Base-by-base conservation (phyloP, 2,113 vertebrate genomes). In the Atlantisia rogersi region DNA sequence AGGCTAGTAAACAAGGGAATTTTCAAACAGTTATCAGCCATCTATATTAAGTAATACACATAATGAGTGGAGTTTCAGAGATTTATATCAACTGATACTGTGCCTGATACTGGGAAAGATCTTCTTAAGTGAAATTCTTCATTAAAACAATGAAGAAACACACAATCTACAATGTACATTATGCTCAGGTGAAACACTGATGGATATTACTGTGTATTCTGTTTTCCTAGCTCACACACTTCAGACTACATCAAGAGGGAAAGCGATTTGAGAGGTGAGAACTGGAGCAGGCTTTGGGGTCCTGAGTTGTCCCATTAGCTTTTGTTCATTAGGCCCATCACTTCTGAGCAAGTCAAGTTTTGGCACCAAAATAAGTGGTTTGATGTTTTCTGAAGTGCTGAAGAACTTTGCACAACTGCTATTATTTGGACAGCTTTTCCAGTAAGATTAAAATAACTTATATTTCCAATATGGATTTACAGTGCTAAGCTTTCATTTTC, bases 1-100 rank as follows among this genome's bases (percentile, higher is more conserved):
- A 68, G 83, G n/a, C 82, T 24, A 50, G 96, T 82, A 92, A 94
- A 93, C 37, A 94, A 76, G 55, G 55, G 81, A 95, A 84, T 91
- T 92, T 94, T 91, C 62, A 77, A 91, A 73, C 20, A 68, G 31
- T 89, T 92, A 62, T 96, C 62, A 90, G 35, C 19, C 10, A 73
- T 76, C 70, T 82, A 15, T 81, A 65, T 58, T 84, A 88, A 78
- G 37, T 75, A 92, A 91, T 84, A 12, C 62, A 86, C 62, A 69
- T 28, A 95, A 81, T 22, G 44, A 95, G 55, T 60, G 39, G 81
- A 89, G 37, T 32, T 91, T 79, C 39, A 48, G 35, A 95, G 58
- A 79, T 82, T 89, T 89, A 4, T 69, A 58, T 89, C 82, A 83
- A 13, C 24, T 59, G 18, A 80, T 87, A n/a, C 26, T 18, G 25